A percentile compares a stretch with the other conserved stretches of the same genome.
Conservation (phyloP, 2,797 vertebrate species). For the Fistularia commersonii region DNA sequence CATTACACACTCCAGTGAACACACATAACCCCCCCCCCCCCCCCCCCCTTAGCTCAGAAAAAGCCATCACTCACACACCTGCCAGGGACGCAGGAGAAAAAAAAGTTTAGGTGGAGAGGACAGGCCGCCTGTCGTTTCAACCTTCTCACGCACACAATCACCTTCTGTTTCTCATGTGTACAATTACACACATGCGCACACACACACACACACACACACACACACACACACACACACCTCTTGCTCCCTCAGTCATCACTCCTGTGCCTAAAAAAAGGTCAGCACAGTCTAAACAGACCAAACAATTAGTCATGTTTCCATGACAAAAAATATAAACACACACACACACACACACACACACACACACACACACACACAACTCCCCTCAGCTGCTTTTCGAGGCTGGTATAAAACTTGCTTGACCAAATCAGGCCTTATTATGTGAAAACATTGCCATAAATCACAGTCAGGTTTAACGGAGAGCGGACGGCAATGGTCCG, state of each 20-base stretch:
- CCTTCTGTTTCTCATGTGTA: too few species aligned
- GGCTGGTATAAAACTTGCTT: constrained; percentile 27
- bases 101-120: too few species aligned
- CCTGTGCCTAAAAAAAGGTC: background rate
- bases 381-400: constrained; percentile 22
- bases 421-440: constrained; percentile 2
- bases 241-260: constrained; percentile 2
- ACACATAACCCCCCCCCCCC: constrained; percentile 54
- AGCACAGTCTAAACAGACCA: constrained; percentile 6
- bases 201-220: constrained; percentile 13
- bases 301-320: constrained; percentile 4
- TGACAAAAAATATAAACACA: too few species aligned
- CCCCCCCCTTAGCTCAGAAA: constrained; percentile 23
- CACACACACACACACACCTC: background rate
- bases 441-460: constrained; percentile 4
- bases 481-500: too few species aligned
- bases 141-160: too few species aligned
- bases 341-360: too few species aligned
- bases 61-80: constrained; percentile 52
- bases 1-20: constrained; percentile 74
- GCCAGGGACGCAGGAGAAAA: too few species aligned
- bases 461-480: background rate
- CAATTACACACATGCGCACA: constrained; percentile 12
- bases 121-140: too few species aligned
- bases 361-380: too few species aligned